A percentile compares a stretch with the other conserved stretches of the same genome.
phyloP scores from a whole-genome alignment of 2,113 vertebrate species.

The Tamias sibiricus region DNA sequence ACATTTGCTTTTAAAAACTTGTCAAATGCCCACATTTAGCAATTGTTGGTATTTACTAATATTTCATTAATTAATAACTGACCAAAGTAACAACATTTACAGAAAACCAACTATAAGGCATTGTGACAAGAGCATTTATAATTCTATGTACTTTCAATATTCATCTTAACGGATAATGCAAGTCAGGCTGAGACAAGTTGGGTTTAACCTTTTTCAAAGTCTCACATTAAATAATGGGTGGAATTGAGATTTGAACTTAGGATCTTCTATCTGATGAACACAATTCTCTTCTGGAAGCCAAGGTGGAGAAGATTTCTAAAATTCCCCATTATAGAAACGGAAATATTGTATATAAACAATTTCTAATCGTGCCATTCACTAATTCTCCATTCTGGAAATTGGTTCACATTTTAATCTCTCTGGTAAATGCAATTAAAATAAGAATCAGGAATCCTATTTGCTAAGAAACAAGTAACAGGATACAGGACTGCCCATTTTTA shows the following conservation, averaged over 20 bases:
- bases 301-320: not conserved
- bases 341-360: not conserved
- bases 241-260: not conserved
- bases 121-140: not conserved
- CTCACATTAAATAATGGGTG: not conserved
- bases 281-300: not conserved
- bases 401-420: conserved; percentile 4
- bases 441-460: not conserved
- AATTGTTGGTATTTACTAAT: not conserved
- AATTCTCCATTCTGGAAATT: not conserved
- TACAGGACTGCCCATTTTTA: not conserved
- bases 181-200: not conserved
- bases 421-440: not conserved
- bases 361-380: not conserved
- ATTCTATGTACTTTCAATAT: not conserved
- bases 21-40: not conserved
- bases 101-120: no score
- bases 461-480: conserved; percentile 31
- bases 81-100: not conserved
- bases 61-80: not conserved
- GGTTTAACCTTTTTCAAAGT: not conserved
- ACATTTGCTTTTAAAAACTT: conserved; percentile 38
- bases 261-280: not conserved
- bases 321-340: not conserved
- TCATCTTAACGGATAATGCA: not conserved